A percentile compares a stretch with the other conserved stretches of the same genome.
phyloP scores from a whole-genome alignment of 2,113 vertebrate genomes.

The Hoplias malabaricus region DNA sequence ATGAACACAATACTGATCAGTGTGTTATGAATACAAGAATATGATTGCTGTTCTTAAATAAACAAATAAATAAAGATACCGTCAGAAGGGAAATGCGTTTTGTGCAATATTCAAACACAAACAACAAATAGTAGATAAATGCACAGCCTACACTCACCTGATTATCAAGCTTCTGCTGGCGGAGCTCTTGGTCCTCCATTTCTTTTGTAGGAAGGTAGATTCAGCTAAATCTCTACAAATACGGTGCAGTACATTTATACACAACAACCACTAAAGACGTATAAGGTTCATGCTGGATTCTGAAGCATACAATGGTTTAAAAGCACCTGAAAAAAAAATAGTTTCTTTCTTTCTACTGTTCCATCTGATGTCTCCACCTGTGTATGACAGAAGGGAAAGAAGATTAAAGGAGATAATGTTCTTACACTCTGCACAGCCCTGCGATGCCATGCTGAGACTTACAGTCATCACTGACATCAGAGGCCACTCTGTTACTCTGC shows the following conservation, averaged over 20 bases:
- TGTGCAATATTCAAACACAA: neutral
- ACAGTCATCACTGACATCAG: conserved; percentile 26
- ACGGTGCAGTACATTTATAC: neutral
- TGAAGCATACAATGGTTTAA: neutral
- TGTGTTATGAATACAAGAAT: too few relatives aligned
- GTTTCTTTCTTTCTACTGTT: conserved; percentile 40
- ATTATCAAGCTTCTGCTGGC: conserved; percentile 77
- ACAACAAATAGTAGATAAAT: neutral
- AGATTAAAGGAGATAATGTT: conserved; percentile 78
- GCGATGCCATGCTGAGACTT: conserved; percentile 15
- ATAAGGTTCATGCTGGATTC: neutral
- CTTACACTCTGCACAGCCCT: conserved; percentile 59
- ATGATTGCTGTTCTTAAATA: neutral
- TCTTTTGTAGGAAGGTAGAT: conserved; percentile 1
- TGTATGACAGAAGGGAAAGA: conserved; percentile 74
- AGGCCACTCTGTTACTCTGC: neutral
- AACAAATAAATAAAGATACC: neutral
- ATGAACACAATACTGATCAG: neutral
- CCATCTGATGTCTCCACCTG: conserved; percentile 65
- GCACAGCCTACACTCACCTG: conserved; percentile 62
- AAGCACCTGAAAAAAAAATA: conserved; percentile 17
- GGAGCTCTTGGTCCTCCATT: conserved; percentile 71
- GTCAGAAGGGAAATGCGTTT: neutral
- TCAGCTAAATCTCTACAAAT: neutral
- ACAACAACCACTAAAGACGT: neutral